Conservation (phyloP, 2,888 invertebrate species). For the Nomada lathburiana region DNA sequence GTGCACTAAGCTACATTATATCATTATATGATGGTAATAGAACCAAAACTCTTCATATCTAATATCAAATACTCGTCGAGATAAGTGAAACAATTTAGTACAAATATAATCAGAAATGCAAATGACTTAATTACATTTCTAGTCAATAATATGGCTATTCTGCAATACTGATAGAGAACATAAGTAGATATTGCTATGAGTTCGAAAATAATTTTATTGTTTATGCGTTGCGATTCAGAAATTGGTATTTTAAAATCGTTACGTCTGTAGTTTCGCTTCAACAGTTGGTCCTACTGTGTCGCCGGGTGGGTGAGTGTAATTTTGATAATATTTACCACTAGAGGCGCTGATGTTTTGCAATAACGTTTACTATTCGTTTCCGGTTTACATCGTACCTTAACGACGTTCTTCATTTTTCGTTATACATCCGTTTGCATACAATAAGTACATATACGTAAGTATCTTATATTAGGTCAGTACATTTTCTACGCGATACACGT, state of each 20-base stretch:
- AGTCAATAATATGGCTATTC: too few relatives aligned
- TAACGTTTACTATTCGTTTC: constrained; percentile 69
- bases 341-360: constrained; percentile 61
- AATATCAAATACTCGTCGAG: not conserved
- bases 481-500: constrained; percentile 5
- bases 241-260: not conserved
- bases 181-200: not conserved
- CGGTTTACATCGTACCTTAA: constrained; percentile 70
- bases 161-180: not conserved
- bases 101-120: not conserved
- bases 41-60: not conserved
- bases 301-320: constrained; percentile 64
- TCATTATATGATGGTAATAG: not conserved
- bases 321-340: constrained; percentile 52
- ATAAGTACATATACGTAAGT: constrained; percentile 41
- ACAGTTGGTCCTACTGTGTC: constrained; percentile 71
- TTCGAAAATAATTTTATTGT: not conserved
- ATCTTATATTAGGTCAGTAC: not conserved
- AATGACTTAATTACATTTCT: not conserved
- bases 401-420: constrained; percentile 68
- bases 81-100: not conserved
- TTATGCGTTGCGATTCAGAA: too few relatives aligned
- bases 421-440: constrained; percentile 25
- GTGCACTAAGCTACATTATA: too few relatives aligned
- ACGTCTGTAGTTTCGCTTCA: constrained; percentile 32